Conservation (phyloP, 2,888 invertebrate genomes). For the Caenorhabditis panamensis region DNA sequence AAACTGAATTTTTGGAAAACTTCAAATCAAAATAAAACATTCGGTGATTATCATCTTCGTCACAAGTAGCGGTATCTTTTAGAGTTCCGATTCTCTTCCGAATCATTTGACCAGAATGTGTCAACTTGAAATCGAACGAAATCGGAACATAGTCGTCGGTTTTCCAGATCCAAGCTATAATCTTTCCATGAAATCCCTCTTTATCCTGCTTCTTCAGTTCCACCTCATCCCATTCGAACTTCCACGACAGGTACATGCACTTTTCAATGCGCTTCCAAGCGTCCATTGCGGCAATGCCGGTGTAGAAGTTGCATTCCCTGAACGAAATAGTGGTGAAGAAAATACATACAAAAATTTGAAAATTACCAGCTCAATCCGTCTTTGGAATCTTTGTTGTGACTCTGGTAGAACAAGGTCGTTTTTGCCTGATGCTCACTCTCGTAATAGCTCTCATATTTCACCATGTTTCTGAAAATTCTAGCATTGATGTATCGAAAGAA, state of each 20-base stretch:
- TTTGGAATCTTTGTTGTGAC: background rate
- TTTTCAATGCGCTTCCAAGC: background rate
- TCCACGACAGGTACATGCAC: background rate
- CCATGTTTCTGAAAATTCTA: no score
- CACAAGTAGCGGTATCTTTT: background rate
- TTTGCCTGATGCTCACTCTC: background rate
- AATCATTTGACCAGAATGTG: background rate
- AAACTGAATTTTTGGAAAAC: no score
- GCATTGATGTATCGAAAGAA: no score
- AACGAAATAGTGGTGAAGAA: background rate
- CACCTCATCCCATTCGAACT: background rate
- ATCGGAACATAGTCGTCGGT: background rate
- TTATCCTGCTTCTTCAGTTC: background rate
- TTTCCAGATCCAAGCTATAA: background rate
- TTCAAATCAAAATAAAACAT: no score
- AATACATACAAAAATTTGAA: background rate
- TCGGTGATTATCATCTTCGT: no score
- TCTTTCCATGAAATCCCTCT: background rate
- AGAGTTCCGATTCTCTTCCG: background rate
- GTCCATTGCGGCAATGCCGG: background rate
- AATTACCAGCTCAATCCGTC: background rate
- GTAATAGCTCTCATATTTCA: no score
- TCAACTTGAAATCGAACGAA: background rate
- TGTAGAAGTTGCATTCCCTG: background rate
- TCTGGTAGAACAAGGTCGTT: no score